Conservation (phyloP, 2,113 vertebrate genomes). For the Xyrauchen texanus region DNA sequence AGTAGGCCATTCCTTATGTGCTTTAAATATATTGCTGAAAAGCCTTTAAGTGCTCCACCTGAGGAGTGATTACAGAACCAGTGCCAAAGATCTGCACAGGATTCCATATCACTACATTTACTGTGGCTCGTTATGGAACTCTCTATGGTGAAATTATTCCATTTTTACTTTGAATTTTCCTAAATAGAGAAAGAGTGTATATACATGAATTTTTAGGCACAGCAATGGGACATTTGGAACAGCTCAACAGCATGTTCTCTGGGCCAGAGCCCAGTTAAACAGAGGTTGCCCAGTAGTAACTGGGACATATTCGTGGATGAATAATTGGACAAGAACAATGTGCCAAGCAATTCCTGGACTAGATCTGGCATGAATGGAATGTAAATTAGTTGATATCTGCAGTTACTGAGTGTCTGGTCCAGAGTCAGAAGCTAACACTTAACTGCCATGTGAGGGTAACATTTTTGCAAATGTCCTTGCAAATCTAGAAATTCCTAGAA, state of each 20-base stretch:
- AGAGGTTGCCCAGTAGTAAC: neutral
- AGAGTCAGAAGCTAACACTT: neutral
- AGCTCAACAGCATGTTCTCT: too few species aligned
- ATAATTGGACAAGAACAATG: conserved; percentile 10
- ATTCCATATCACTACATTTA: neutral
- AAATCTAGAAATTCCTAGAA: too few species aligned
- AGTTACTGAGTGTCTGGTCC: neutral
- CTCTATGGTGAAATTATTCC: neutral
- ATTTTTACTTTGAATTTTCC: neutral
- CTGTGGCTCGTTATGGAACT: neutral
- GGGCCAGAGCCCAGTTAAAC: neutral
- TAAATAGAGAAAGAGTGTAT: too few species aligned
- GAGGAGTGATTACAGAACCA: conserved; percentile 26
- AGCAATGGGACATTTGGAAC: too few species aligned
- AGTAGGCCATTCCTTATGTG: conserved; percentile 7
- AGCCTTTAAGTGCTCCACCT: neutral
- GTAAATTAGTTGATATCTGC: conserved; percentile 16
- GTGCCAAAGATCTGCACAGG: conserved; percentile 17
- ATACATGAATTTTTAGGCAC: too few species aligned
- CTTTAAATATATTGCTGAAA: neutral
- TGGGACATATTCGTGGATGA: neutral
- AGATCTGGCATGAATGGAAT: conserved; percentile 27
- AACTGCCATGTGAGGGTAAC: neutral
- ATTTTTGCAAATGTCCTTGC: too few species aligned
- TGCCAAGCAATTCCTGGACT: conserved; percentile 9